These are phyloP conservation scores for Nasonia vitripennis DNA, from an alignment of 1,140 invertebrate genomes.

Conservation along the genomic window DNA sequence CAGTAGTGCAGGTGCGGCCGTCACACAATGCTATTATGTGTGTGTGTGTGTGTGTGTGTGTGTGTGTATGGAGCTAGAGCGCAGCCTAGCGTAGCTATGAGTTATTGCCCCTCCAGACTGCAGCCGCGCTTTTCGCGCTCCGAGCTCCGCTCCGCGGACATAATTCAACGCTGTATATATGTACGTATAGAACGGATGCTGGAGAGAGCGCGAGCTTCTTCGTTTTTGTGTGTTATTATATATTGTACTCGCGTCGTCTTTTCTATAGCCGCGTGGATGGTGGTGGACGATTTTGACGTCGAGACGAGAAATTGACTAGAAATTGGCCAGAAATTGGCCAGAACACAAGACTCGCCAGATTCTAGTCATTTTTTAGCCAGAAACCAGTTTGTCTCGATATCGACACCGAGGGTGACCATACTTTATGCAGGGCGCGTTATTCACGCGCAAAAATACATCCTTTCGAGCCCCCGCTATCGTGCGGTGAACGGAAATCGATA, in stretches of 20 bases:
- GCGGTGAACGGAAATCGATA: background rate
- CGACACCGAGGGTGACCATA: no score
- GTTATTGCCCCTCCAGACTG: constrained; percentile 67
- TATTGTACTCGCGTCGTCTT: background rate
- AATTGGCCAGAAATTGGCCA: no score
- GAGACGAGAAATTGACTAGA: no score
- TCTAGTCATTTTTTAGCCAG: no score
- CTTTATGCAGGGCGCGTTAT: no score
- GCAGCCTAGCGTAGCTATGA: constrained; percentile 61
- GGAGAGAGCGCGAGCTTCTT: constrained; percentile 14
- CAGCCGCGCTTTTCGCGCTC: constrained; percentile 50
- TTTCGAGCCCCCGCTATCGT: background rate
- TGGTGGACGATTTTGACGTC: no score
- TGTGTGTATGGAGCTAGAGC: constrained; percentile 21
- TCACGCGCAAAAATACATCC: background rate
- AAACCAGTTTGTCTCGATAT: no score
- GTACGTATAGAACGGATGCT: constrained; percentile 37
- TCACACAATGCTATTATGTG: constrained; percentile 21
- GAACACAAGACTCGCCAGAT: no score
- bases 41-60: background rate
- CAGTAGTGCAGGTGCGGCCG: background rate
- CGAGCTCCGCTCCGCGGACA: constrained; percentile 54
- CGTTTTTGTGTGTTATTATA: background rate
- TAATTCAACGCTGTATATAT: constrained; percentile 66
- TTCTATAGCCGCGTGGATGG: background rate